Base-by-base conservation (phyloP, 2,797 vertebrate species). In the Cuniculus paca region DNA sequence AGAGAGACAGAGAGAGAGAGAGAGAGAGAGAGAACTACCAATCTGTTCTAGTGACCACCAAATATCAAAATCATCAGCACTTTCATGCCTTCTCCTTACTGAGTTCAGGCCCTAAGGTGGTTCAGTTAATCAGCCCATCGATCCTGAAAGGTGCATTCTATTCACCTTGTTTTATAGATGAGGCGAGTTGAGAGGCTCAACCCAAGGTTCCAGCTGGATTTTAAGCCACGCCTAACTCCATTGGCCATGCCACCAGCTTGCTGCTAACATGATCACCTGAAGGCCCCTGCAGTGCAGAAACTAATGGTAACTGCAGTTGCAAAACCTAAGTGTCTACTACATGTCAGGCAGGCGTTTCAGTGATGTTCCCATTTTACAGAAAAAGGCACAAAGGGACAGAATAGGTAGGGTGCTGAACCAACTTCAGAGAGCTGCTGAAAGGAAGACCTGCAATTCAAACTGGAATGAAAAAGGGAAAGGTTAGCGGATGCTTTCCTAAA, bases 341-440 rank as follows among this genome's bases (percentile, higher is more conserved):
- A 12, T 63, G 28, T 50, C 58, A 56, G 63, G 14, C 77, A 70
- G 26, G 19, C 52, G 75, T 54, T 94, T 95, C 78, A 75, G 68
- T 16, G 48, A 63, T 79, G 45, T 28, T 74, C 42, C 72, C 72
- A 94, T 85, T 93, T 91, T 85, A 93, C 50, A 94, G 81, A 88
- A 94, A 84, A 90, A 42, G 45, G 48, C 61, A 82, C 50, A 8
- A 36, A 14, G 72, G 42, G 42, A 42, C 34, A 34, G 20, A 80
- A 65, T 26, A 78, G 28, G 14, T 39, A 42, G 22, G 48, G 78
- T 81, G 87, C 17, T 36, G 24, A 96, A 60, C 60, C 68, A 89
- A 61, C 17, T 39, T 84, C 60, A 83, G 45, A 54, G 39, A 88
- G 26, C 20, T 50, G 6, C 74, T 39, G 88, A 63, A 11, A 45